Evolutionary conservation across 2,888 invertebrate species (phyloP).

Genomic region (Nematopogon swammerdamellus): DNA sequence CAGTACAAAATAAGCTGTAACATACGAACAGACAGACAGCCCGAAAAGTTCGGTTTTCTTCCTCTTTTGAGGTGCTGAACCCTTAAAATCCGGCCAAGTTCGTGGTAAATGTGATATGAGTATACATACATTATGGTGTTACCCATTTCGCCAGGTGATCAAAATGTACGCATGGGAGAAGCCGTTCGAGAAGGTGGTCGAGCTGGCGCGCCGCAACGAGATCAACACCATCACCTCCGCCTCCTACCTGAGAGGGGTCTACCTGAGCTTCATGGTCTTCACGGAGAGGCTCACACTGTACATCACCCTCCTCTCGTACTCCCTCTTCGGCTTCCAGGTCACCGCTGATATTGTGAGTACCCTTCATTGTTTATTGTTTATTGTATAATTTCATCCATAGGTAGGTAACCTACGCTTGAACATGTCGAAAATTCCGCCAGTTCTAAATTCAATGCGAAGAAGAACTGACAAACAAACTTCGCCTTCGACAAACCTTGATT

Average conservation of each 20-base stretch:
- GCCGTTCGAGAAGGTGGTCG: constrained; percentile 82
- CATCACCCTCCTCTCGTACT: constrained; percentile 74
- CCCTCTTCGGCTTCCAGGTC: constrained; percentile 61
- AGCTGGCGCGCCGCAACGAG: constrained; percentile 67
- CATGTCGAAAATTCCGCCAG: no score
- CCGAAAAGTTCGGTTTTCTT: no score
- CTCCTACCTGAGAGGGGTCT: constrained; percentile 63
- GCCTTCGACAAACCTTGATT: no score
- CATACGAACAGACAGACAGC: not conserved
- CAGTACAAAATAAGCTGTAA: not conserved
- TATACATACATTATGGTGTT: no score
- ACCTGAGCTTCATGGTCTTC: constrained; percentile 73
- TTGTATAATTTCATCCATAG: no score
- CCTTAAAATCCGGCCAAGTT: no score
- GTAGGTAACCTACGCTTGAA: no score
- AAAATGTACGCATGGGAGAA: constrained; percentile 98
- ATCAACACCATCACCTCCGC: constrained; percentile 60
- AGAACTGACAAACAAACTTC: no score
- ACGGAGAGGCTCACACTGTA: constrained; percentile 83
- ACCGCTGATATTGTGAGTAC: constrained; percentile 53
- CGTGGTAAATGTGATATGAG: no score
- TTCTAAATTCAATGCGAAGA: no score
- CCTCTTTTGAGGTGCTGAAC: no score
- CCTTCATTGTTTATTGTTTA: no score
- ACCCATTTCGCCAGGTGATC: constrained; percentile 65